Percentiles rank a stretch among this genome's conserved stretches.
Evolutionary conservation across 2,113 vertebrate genomes (phyloP).

Genomic region (Megalops atlanticus): DNA sequence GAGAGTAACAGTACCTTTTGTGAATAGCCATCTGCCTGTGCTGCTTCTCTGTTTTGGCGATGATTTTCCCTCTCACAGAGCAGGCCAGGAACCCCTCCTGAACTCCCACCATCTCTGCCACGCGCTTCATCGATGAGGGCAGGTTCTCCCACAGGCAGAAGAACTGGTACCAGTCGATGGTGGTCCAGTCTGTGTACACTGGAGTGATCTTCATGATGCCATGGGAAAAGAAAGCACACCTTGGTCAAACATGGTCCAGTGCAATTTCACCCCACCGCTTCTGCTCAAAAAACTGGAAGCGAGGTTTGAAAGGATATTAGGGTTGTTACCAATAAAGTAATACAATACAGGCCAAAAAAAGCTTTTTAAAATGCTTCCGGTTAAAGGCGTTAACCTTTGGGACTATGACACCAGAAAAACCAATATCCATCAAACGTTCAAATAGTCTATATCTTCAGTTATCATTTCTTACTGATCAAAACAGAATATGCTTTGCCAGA

Average conservation of each 20-base stretch:
- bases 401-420: too few relatives aligned
- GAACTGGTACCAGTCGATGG: slow-evolving; percentile 96
- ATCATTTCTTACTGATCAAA: too few relatives aligned
- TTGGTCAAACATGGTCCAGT: too few relatives aligned
- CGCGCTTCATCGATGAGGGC: slow-evolving; percentile 88
- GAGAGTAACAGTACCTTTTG: slow-evolving; percentile 78
- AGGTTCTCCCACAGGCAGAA: slow-evolving; percentile 95
- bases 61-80: slow-evolving; percentile 85
- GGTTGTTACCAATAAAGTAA: too few relatives aligned
- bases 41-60: slow-evolving; percentile 90
- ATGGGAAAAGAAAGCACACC: not conserved
- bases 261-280: too few relatives aligned
- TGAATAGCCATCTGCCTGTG: slow-evolving; percentile 92
- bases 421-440: too few relatives aligned
- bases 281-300: not conserved
- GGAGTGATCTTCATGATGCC: slow-evolving; percentile 81
- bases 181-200: slow-evolving; percentile 91
- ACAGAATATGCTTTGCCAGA: too few relatives aligned
- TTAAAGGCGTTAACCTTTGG: too few relatives aligned
- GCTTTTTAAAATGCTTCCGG: too few relatives aligned
- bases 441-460: too few relatives aligned
- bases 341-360: too few relatives aligned
- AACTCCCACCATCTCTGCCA: slow-evolving; percentile 93
- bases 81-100: slow-evolving; percentile 93
- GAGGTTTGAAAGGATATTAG: too few relatives aligned